These are phyloP conservation scores for Calephelis virginiensis DNA, from an alignment of 1,140 invertebrate species.

Conservation along the genomic window DNA sequence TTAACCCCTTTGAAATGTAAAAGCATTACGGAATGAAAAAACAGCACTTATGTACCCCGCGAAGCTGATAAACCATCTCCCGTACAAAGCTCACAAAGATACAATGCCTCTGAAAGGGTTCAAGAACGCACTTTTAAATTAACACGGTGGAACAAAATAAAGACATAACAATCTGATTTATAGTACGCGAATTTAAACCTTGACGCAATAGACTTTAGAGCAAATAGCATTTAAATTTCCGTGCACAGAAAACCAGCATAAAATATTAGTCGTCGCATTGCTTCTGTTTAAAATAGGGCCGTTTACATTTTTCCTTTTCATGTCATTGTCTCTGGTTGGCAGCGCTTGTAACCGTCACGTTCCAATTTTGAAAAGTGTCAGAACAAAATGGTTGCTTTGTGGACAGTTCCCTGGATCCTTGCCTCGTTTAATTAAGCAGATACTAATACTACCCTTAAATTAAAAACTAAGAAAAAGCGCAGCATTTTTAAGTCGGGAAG, in stretches of 20 bases:
- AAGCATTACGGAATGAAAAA: conserved; percentile 79
- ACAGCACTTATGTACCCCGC: conserved; percentile 77
- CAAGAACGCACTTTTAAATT: conserved; percentile 79
- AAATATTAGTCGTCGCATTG: conserved; percentile 59
- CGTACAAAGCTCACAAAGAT: conserved; percentile 77
- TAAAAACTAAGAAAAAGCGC: conserved; percentile 11
- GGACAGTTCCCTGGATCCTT: conserved; percentile 46
- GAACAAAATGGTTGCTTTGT: conserved; percentile 77
- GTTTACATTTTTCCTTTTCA: conserved; percentile 78
- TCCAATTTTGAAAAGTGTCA: conserved; percentile 78
- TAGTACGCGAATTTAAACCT: conserved; percentile 42
- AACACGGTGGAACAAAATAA: conserved; percentile 52
- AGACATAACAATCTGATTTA: conserved; percentile 35
- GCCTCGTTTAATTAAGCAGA: conserved; percentile 9
- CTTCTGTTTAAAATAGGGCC: conserved; percentile 70
- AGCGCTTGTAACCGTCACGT: conserved; percentile 77
- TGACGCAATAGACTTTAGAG: conserved; percentile 28
- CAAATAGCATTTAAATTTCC: conserved; percentile 35
- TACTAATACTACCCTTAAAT: conserved; percentile 30
- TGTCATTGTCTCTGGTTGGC: conserved; percentile 74
- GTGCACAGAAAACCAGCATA: conserved; percentile 46
- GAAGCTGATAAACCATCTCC: conserved; percentile 76
- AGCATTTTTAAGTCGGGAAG: neutral
- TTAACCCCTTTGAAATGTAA: conserved; percentile 78
- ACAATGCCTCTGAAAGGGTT: conserved; percentile 78